A percentile compares a stretch with the other conserved stretches of the same genome.
Conservation (phyloP, 2,888 invertebrate genomes). For the Allophyes oxyacanthae region DNA sequence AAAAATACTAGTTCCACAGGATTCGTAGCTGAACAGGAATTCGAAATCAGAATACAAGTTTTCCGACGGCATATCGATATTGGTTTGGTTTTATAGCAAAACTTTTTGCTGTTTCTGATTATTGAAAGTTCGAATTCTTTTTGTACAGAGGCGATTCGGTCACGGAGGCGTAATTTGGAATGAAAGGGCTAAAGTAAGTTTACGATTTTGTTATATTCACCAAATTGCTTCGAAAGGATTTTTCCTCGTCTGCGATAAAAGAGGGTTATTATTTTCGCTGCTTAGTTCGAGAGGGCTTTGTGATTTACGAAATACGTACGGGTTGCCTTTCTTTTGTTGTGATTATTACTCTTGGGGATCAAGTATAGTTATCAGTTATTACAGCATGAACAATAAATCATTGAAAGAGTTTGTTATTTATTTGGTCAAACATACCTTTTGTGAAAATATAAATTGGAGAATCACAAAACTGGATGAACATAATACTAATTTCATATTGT, state of each 20-base stretch:
- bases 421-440: constrained; percentile 24
- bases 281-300: constrained; percentile 51
- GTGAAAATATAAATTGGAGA: constrained; percentile 4
- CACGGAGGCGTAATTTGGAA: constrained; percentile 59
- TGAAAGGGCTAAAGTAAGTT: constrained; percentile 60
- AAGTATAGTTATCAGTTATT: constrained; percentile 50
- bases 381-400: constrained; percentile 31
- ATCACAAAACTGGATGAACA: no score
- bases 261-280: constrained; percentile 51
- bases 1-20: no score
- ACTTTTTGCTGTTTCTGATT: constrained; percentile 69
- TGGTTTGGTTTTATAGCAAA: constrained; percentile 62
- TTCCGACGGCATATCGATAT: constrained; percentile 38
- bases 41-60: constrained; percentile 25
- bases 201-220: constrained; percentile 64
- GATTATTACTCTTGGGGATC: constrained; percentile 49
- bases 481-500: no score
- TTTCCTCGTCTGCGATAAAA: constrained; percentile 40
- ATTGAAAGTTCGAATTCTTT: constrained; percentile 68
- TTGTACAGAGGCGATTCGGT: constrained; percentile 57
- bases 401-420: constrained; percentile 22
- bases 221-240: constrained; percentile 59
- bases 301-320: constrained; percentile 44
- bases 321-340: constrained; percentile 42
- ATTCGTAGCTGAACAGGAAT: no score